Base-by-base conservation (phyloP, 2,888 invertebrate species). In the Xanthorhoe spadicearia region DNA sequence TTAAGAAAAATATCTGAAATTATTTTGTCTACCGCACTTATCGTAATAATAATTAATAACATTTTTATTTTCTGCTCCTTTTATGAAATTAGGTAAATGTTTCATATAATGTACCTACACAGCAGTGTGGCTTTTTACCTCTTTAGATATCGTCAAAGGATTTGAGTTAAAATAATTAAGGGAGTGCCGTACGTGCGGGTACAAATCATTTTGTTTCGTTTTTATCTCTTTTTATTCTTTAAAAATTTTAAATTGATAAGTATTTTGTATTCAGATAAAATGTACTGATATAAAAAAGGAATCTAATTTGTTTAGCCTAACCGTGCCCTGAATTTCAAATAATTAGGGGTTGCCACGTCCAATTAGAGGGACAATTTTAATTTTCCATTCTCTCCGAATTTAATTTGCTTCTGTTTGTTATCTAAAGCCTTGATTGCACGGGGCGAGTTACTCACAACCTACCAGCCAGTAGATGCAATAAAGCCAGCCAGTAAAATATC, bases 311-410 rank as follows among this genome's bases (percentile, higher is more conserved):
- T 51, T 55, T 65, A 56, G 49, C 28, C 38, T 50, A 17, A 59
- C 65, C 64, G 66, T 67, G 70, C 61, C 64, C 60, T 50, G 54
- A 69, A 67, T 64, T 69, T 46, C 2, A 67, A 71, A 68, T 70
- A 74, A 70, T 71, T 63, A 71, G 68, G 69, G 62, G 32, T 49
- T 63, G 62, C 57, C 64, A 61, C 66, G 67, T 72, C 66, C 71
- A 74, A 75, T 75, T 75, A 72, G 54, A 49, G 66, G 18, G 69
- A 73, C 70, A 73, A 71, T 73, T 72, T 71, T 56, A 69, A 73
- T 65, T 70, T 73, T 68, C 61, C 66, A 71, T 73, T 61, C 67
- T 53, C 61, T 55, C 66, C 50, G 61, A 57, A 66, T 71, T 59
- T 62, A 64, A 72, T 67, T 73, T 67, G 63, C 60, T 70, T 70